Evolutionary conservation across 1,140 invertebrate species (phyloP), one percentile per base, ranked within the genome.

Genomic region (Adoxophyes honmai): DNA sequence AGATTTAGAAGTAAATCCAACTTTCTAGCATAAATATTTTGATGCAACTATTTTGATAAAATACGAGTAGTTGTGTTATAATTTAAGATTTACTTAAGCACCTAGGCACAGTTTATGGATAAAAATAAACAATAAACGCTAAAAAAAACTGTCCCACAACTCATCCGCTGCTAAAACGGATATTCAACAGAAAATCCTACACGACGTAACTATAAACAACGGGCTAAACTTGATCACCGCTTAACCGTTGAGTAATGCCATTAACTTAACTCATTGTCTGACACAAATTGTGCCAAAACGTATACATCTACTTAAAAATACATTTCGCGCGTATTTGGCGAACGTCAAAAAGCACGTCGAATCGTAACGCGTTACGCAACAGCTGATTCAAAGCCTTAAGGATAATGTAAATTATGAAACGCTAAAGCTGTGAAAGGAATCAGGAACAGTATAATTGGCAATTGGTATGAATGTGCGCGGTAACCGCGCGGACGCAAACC

Each of bases 371-470:
- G n/a, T 48, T 48, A 48, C 28, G 42, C 42, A 33, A 33, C 21
- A 10, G 42, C 21, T n/a, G 42, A 48, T 21, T 48, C 11, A 48
- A 48, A 48, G 21, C 16, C 16, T 48, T 48, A 33, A 48, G 42
- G 42, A 11, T 21, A 21, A 48, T 48, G n/a, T 18, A 48, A n/a
- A 44, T 48, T 48, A 48, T 48, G 42, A n/a, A 48, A 48, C n/a
- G n/a, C 21, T 48, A 21, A 18, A 28, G n/a, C 42, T 18, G n/a
- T 28, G 42, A 21, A 48, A n/a, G 42, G 42, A 48, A 48, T 48
- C 42, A 48, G 42, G 42, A 48, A 21, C 42, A 48, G 21, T 21
- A 3, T 28, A 28, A 28, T 6, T 6, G 21, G 21, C n/a, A n/a
- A n/a, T n/a, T n/a, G 6, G 13, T 48, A 48, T 21, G 21, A n/a